These are phyloP conservation scores for Pyrrhosoma nymphula DNA, from an alignment of 2,888 invertebrate species.

Conservation along the genomic window DNA sequence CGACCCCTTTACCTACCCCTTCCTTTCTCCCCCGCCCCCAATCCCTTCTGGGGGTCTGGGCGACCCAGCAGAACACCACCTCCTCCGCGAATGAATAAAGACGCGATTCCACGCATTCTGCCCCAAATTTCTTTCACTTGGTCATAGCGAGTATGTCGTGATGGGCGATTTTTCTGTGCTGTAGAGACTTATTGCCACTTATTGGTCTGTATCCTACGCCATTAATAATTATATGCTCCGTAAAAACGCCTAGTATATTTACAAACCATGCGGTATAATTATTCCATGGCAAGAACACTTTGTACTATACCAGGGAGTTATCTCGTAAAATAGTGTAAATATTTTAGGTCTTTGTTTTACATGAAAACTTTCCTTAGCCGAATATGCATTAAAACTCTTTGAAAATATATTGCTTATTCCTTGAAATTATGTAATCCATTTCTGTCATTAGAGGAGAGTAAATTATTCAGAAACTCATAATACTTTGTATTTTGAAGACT, in stretches of 20 bases:
- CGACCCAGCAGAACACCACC: neutral
- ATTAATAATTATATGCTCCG: neutral
- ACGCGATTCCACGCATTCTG: slow-evolving; percentile 5
- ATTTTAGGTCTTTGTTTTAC: too few relatives aligned
- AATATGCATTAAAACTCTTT: too few relatives aligned
- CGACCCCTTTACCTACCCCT: neutral
- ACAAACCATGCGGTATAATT: neutral
- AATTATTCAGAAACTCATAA: too few relatives aligned
- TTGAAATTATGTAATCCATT: too few relatives aligned
- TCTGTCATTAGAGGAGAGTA: too few relatives aligned
- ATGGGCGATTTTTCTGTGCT: neutral
- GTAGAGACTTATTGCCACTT: neutral
- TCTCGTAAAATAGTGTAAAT: too few relatives aligned
- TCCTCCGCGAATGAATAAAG: neutral
- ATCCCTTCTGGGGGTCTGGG: neutral
- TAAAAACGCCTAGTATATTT: neutral
- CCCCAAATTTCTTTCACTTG: neutral
- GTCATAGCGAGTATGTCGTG: neutral
- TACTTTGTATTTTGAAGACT: too few relatives aligned
- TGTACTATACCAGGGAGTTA: too few relatives aligned
- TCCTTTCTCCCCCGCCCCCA: neutral
- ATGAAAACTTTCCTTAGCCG: too few relatives aligned
- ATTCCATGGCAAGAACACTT: neutral
- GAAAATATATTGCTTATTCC: too few relatives aligned
- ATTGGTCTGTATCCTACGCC: neutral